Percentiles rank a stretch among this genome's conserved stretches.
These are phyloP conservation scores for Metopia argyrocephala DNA, from an alignment of 2,888 invertebrate genomes.

Conservation along the genomic window DNA sequence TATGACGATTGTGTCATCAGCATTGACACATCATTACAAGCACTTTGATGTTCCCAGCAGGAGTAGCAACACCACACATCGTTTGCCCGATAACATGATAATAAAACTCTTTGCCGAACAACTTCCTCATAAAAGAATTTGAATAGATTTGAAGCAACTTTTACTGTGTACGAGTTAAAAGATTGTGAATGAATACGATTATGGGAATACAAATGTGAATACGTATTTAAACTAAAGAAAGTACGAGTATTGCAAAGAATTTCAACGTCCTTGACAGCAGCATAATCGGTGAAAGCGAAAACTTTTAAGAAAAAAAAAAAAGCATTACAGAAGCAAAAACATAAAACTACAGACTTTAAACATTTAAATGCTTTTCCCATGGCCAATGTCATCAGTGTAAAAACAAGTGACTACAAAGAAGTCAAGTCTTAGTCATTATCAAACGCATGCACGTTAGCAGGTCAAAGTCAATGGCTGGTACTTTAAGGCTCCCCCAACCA, in stretches of 20 bases:
- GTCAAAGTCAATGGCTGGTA: slow-evolving; percentile 53
- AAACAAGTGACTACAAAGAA: background rate
- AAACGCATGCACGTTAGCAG: slow-evolving; percentile 17
- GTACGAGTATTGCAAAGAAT: slow-evolving; percentile 12
- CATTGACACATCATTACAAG: background rate
- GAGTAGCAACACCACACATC: background rate
- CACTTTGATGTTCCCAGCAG: background rate
- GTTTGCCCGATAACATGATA: background rate
- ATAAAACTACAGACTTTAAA: background rate
- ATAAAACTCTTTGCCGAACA: background rate
- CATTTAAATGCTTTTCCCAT: slow-evolving; percentile 34
- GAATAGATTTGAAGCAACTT: slow-evolving; percentile 30
- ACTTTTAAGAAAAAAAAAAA: background rate
- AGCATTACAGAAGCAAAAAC: background rate
- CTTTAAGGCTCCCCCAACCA: background rate
- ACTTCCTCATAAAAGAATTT: slow-evolving; percentile 22
- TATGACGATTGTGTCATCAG: background rate
- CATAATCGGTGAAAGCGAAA: no score
- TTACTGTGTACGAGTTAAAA: no score
- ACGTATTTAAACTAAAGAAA: background rate
- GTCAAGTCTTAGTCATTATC: background rate
- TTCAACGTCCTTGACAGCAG: slow-evolving; percentile 43
- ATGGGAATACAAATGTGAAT: background rate
- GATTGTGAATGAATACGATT: slow-evolving; percentile 19
- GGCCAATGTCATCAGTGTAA: slow-evolving; percentile 54